Evolutionary conservation across 2,113 vertebrate species (phyloP), one percentile per base, ranked within the genome.

Genomic region (Sorex araneus): DNA sequence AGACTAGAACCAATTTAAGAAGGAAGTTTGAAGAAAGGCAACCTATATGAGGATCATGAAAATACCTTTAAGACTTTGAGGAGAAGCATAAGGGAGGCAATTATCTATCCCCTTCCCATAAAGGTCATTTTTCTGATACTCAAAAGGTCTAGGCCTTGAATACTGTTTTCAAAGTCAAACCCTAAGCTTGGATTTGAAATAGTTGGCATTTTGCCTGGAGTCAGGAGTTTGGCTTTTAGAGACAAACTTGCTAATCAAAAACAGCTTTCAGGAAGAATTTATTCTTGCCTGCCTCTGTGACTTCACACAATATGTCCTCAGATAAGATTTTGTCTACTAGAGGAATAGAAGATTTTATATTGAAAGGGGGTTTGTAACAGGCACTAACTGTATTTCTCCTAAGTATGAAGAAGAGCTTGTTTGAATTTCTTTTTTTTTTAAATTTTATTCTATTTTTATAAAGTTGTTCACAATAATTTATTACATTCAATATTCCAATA

Each of bases 121-220:
- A 70, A 70, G 64, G 57, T n/a, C 2, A 89, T 78, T 36, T 43
- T 54, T 32, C 81, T 64, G 32, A 89, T 87, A 95, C 80, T 66
- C 40, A 84, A 81, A 86, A 47, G 18, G 45, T 87, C 34, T 87
- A 93, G 84, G 69, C 40, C 74, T 66, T 75, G 47, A 91, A 81
- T 71, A 79, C 81, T 63, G 15, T 90, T 94, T 91, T 94, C 84
- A 95, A 87, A 88, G 78, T 87, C 88, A 92, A 91, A 87, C n/a
- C 36, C 30, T 40, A 76, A 89, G 47, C 18, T 77, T 89, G 81
- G 64, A 76, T 89, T 93, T 77, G 88, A 84, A 90, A 91, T 89
- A 93, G 90, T 89, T 96, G 89, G 54, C 73, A 30, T 70, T 18
- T 64, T 93, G 71, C 86, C 87, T 94, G 4, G 45, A 92, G 60